Evolutionary conservation across 2,113 vertebrate species (phyloP), one percentile per base, ranked within the genome.

Genomic region (Ploceus nigricollis): DNA sequence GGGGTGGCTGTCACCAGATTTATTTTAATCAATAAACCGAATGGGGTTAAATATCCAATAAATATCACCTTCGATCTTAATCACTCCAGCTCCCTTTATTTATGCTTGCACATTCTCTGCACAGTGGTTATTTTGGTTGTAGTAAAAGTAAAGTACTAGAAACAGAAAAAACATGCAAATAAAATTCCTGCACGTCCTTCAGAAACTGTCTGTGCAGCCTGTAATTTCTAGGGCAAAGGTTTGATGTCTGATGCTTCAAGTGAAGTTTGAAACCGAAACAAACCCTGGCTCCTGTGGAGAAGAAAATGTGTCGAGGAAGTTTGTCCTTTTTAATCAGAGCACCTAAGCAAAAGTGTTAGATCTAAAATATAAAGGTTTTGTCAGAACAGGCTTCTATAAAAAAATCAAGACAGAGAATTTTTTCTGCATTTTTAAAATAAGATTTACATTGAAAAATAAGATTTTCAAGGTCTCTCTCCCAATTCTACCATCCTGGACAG

Each of bases 291-390:
- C 96, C 88, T 65, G 84, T 53, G 85, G 89, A 84, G 81, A 95
- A 94, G 92, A 95, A 97, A 96, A 96, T 94, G 47, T 87, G 37
- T 87, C 1, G 15, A 81, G 81, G 57, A 96, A 88, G 78, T 94
- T 92, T 89, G 86, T 88, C 69, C 66, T 96, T 96, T 96, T 90
- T 93, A 95, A 91, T 95, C 88, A 96, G 35, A 96, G 35, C 57
- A 82, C 69, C 88, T 90, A 65, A 63, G 85, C 89, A 76, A 79
- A 92, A 57, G 79, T 80, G 58, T 93, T 83, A 93, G 68, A 83
- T 79, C 71, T 92, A 54, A 94, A 96, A 89, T 70, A 65, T 13
- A 75, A 65, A 77, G 58, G 24, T 80, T 94, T 96, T 94, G 51
- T 85, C 90, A 82, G 76, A 90, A 82, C 45, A 94, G 48, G 66